phyloP scores from a whole-genome alignment of 2,797 vertebrate species.

The Sciurus carolinensis region DNA sequence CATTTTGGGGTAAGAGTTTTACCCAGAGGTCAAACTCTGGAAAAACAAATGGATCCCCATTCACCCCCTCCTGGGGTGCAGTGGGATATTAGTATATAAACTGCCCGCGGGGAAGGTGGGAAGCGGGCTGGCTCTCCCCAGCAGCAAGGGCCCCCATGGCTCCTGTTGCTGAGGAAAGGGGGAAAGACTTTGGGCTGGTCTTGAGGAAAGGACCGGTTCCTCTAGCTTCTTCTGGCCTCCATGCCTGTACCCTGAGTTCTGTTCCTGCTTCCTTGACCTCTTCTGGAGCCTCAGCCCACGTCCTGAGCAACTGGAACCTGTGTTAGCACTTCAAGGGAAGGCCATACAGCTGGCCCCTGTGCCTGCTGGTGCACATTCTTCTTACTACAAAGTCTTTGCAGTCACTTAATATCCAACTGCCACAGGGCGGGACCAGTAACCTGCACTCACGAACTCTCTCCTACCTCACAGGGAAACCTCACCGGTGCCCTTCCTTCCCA shows the following conservation, averaged over 20 bases:
- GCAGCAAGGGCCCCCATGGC: background rate
- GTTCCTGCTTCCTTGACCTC: background rate
- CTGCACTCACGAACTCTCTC: accelerated
- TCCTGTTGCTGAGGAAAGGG: background rate
- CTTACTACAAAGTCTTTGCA: slow-evolving; percentile 55
- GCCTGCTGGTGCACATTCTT: slow-evolving; percentile 78
- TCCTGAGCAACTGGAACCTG: background rate
- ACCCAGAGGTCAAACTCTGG: slow-evolving; percentile 81
- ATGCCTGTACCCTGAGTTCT: background rate
- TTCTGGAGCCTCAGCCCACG: background rate
- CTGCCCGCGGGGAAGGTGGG: slow-evolving; percentile 29
- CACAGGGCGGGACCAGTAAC: background rate
- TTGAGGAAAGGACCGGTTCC: background rate
- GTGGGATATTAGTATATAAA: slow-evolving; percentile 66
- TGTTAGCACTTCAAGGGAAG: slow-evolving; percentile 62
- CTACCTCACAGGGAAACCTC: background rate
- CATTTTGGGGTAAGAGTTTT: slow-evolving; percentile 83
- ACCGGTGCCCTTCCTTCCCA: background rate
- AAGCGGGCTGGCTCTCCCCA: background rate
- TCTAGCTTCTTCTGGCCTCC: background rate
- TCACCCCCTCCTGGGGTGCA: slow-evolving; percentile 73
- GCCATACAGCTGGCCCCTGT: background rate
- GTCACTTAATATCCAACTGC: background rate
- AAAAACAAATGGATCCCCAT: slow-evolving; percentile 81
- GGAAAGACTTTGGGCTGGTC: background rate